Percentiles rank a stretch among this genome's conserved stretches.
Conservation (phyloP, 2,888 invertebrate genomes). For the Drosophila emarginata region DNA sequence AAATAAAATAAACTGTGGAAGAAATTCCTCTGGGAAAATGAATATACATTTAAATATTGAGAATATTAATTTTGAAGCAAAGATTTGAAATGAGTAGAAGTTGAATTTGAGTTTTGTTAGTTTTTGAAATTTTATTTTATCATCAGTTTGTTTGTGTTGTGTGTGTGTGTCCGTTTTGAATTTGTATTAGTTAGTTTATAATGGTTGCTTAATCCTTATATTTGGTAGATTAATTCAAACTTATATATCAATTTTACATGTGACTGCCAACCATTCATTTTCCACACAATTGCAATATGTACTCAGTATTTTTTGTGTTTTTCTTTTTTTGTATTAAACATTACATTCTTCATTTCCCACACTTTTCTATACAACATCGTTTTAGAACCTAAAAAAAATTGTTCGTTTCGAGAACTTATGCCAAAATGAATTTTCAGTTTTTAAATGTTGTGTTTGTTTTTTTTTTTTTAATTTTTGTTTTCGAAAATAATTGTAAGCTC, state of each 20-base stretch:
- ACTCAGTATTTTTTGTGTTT: constrained; percentile 27
- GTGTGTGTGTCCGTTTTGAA: constrained; percentile 15
- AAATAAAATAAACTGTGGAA: no score
- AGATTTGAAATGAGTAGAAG: no score
- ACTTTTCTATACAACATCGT: constrained; percentile 46
- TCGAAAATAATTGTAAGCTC: constrained; percentile 70
- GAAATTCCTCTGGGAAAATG: no score
- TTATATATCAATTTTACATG: constrained; percentile 64
- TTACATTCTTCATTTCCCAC: background rate
- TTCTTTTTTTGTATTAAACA: constrained; percentile 14
- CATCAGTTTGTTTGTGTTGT: constrained; percentile 50
- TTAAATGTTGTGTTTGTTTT: constrained; percentile 15
- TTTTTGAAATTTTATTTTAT: constrained; percentile 62
- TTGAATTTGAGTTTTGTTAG: constrained; percentile 10
- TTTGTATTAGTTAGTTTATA: constrained; percentile 38
- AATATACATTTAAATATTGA: no score
- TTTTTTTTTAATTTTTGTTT: constrained; percentile 25
- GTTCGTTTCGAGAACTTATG: constrained; percentile 47
- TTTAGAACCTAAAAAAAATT: constrained; percentile 51
- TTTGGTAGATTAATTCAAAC: constrained; percentile 63
- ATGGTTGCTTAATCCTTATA: constrained; percentile 41
- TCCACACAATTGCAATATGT: constrained; percentile 41
- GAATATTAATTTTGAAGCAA: no score
- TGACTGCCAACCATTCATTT: constrained; percentile 54
- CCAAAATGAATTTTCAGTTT: constrained; percentile 41